Percentiles rank a stretch among this genome's conserved stretches.
These are phyloP conservation scores for Cephus rjabovi DNA, from an alignment of 2,888 invertebrate species.

Conservation along the genomic window DNA sequence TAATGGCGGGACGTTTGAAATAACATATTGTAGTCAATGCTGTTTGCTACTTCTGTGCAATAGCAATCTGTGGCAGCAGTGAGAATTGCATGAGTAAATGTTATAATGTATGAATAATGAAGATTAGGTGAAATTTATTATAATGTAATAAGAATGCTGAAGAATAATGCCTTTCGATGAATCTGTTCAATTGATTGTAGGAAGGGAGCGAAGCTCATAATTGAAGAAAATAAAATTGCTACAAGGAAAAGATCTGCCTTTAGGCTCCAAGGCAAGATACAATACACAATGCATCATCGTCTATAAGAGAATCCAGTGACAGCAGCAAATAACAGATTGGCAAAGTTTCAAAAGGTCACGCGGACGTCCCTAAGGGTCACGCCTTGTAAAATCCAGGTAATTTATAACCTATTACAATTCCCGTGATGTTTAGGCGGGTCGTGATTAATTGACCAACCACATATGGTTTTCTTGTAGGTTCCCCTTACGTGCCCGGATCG, in stretches of 20 bases:
- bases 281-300: constrained; percentile 42
- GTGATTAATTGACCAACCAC: constrained; percentile 45
- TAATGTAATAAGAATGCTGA: too few relatives aligned
- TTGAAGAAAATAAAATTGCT: neutral
- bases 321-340: constrained; percentile 45
- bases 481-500: neutral
- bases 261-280: constrained; percentile 17
- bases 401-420: constrained; percentile 51
- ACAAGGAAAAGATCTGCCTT: neutral
- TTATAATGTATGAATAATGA: too few relatives aligned
- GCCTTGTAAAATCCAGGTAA: constrained; percentile 46
- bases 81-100: too few relatives aligned
- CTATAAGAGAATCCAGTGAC: constrained; percentile 38
- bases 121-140: too few relatives aligned
- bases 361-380: constrained; percentile 19
- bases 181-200: neutral
- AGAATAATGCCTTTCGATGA: neutral
- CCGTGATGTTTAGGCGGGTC: constrained; percentile 37
- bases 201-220: neutral
- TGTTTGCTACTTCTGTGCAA: too few relatives aligned
- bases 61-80: too few relatives aligned
- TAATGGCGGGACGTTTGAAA: too few relatives aligned
- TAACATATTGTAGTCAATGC: too few relatives aligned
- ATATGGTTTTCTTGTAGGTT: neutral
- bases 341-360: constrained; percentile 34